Evolutionary conservation across 30 jellyfish, hydroid and myxozoan genomes (phyloP).

Genomic region (Aurelia sp.): DNA sequence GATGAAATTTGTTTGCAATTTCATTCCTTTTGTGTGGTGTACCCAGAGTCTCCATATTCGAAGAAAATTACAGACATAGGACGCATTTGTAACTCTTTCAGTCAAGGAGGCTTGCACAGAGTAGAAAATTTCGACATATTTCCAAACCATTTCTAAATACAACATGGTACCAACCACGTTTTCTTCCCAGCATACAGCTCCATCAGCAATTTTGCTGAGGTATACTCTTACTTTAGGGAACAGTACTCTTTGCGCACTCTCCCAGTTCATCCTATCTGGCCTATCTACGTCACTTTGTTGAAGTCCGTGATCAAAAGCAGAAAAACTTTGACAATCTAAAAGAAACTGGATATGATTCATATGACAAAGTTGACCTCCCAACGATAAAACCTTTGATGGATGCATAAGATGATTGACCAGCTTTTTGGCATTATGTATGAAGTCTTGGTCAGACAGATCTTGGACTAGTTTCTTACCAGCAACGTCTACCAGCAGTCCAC

Average conservation of each 20-base stretch:
- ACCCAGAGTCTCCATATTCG: conserved; percentile 56
- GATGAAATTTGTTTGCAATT: no score
- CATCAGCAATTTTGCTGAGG: conserved; percentile 19
- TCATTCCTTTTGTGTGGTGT: no score
- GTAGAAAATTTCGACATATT: conserved; percentile 35
- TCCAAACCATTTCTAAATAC: conserved; percentile 18
- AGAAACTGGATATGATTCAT: conserved; percentile 40
- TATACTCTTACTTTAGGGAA: conserved; percentile 40
- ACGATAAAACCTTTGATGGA: conserved; percentile 6
- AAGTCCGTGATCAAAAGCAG: conserved; percentile 20
- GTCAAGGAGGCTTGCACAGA: background rate
- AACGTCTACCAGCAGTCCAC: background rate
- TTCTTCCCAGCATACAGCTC: conserved; percentile 31
- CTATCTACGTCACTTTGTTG: conserved; percentile 29
- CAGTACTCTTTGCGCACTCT: conserved; percentile 35
- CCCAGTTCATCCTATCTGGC: conserved; percentile 60
- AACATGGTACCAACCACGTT: conserved; percentile 13
- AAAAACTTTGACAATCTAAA: background rate
- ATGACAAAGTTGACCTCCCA: conserved; percentile 41
- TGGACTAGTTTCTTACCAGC: background rate
- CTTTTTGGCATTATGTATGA: conserved; percentile 48
- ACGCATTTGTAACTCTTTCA: conserved; percentile 33
- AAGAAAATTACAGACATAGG: conserved; percentile 15
- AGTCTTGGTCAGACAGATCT: conserved; percentile 45
- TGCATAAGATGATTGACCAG: conserved; percentile 40